Conservation (phyloP, 2,113 vertebrate genomes). For the Gymnarchus niloticus region DNA sequence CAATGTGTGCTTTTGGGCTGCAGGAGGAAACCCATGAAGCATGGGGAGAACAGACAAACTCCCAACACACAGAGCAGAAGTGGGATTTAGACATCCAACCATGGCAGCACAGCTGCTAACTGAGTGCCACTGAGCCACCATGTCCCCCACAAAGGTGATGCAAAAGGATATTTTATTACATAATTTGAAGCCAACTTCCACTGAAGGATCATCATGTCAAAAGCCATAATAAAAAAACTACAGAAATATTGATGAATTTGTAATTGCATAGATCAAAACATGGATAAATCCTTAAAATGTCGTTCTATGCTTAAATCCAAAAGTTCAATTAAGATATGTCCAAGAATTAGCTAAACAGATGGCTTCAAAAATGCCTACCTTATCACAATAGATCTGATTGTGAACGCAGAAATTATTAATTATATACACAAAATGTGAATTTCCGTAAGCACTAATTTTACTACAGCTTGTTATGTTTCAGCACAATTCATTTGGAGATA, state of each 20-base stretch:
- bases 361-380: conserved; percentile 41
- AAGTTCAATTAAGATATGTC: conserved; percentile 60
- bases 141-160: no score
- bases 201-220: background rate
- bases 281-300: conserved; percentile 43
- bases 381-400: conserved; percentile 1
- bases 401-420: conserved; percentile 31
- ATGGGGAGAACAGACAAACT: no score
- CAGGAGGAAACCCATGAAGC: no score
- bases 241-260: background rate
- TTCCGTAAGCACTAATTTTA: conserved; percentile 25
- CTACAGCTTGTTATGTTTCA: conserved; percentile 11
- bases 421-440: conserved; percentile 31
- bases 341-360: conserved; percentile 51
- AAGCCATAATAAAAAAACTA: background rate
- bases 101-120: no score
- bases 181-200: background rate
- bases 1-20: no score
- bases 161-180: no score
- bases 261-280: conserved; percentile 33
- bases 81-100: no score
- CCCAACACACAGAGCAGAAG: no score
- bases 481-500: conserved; percentile 15
- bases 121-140: no score
- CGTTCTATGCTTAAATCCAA: conserved; percentile 45